A percentile compares a stretch with the other conserved stretches of the same genome.
Conservation (phyloP, 2,113 vertebrate genomes). For the Pluvialis apricaria region DNA sequence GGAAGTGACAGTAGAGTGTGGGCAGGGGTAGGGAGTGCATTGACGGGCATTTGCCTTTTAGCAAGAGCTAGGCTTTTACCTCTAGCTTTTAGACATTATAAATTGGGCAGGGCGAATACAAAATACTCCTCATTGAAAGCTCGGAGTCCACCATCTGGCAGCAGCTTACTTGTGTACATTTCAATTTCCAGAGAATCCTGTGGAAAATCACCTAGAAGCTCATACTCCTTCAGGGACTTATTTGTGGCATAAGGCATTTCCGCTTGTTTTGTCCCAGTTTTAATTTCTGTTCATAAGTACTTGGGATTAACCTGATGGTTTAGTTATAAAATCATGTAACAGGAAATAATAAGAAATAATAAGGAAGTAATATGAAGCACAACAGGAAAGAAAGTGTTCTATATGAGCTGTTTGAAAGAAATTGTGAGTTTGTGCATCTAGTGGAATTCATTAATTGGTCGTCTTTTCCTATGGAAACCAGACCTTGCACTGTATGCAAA, state of each 20-base stretch:
- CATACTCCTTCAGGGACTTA: not conserved
- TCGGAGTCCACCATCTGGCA: rapidly evolving
- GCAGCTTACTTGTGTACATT: not conserved
- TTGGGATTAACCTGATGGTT: conserved; percentile 33
- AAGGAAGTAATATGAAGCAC: conserved; percentile 13
- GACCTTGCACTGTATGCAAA: not conserved
- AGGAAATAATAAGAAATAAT: conserved; percentile 48
- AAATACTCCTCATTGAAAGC: not conserved
- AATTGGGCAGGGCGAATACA: not conserved
- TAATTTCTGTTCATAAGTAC: not conserved
- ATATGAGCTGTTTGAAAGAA: not conserved
- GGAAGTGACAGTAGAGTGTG: not conserved
- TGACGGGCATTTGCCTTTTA: not conserved
- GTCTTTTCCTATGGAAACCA: not conserved
- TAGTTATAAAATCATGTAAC: conserved; percentile 10
- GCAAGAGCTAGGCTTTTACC: not conserved
- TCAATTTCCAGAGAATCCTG: not conserved
- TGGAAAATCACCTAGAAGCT: not conserved
- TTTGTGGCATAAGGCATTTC: not conserved
- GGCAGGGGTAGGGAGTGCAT: not conserved
- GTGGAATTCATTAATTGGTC: not conserved
- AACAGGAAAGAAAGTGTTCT: conserved; percentile 27
- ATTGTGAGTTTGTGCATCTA: not conserved
- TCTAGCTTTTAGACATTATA: not conserved
- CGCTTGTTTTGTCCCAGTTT: conserved; percentile 4